Percentiles rank a stretch among this genome's conserved stretches.
phyloP scores from a whole-genome alignment of 1,140 invertebrate genomes.

The Scaptomyza hsui region DNA sequence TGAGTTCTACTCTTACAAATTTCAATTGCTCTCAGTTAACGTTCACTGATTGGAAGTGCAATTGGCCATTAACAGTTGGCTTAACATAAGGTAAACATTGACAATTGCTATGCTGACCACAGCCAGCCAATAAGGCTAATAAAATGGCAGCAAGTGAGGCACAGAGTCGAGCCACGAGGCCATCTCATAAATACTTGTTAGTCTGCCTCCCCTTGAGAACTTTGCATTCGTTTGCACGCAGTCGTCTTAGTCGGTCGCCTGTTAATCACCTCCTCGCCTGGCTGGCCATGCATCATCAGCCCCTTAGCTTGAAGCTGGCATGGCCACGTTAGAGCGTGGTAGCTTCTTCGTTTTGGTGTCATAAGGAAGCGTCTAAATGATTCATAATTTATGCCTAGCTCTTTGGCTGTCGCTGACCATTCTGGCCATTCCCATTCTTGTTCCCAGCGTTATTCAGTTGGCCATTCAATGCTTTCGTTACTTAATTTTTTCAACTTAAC shows the following conservation, averaged over 20 bases:
- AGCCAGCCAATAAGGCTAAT: conserved; percentile 55
- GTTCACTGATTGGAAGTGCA: conserved; percentile 12
- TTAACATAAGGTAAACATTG: conserved; percentile 55
- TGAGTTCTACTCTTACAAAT: background rate
- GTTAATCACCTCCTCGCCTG: conserved; percentile 35
- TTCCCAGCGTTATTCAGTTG: conserved; percentile 58
- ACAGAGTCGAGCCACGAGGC: conserved; percentile 23
- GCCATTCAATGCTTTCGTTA: conserved; percentile 75
- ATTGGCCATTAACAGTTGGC: conserved; percentile 53
- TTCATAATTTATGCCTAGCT: conserved; percentile 81
- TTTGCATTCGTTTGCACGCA: conserved; percentile 22
- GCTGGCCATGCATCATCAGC: conserved; percentile 41
- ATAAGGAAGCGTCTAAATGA: conserved; percentile 83
- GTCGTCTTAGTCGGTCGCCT: conserved; percentile 19
- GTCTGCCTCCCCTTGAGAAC: conserved; percentile 31
- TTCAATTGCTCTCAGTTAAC: background rate
- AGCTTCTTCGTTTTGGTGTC: conserved; percentile 70
- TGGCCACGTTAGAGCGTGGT: conserved; percentile 26
- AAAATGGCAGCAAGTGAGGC: conserved; percentile 40
- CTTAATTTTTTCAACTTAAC: conserved; percentile 75
- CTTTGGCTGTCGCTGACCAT: conserved; percentile 40
- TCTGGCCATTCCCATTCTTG: conserved; percentile 27
- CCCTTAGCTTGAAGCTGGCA: conserved; percentile 18
- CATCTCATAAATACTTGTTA: conserved; percentile 76
- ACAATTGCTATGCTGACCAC: conserved; percentile 35